These are phyloP conservation scores for Lycocerus yunnanus DNA, from an alignment of 2,888 invertebrate genomes.

Conservation along the genomic window DNA sequence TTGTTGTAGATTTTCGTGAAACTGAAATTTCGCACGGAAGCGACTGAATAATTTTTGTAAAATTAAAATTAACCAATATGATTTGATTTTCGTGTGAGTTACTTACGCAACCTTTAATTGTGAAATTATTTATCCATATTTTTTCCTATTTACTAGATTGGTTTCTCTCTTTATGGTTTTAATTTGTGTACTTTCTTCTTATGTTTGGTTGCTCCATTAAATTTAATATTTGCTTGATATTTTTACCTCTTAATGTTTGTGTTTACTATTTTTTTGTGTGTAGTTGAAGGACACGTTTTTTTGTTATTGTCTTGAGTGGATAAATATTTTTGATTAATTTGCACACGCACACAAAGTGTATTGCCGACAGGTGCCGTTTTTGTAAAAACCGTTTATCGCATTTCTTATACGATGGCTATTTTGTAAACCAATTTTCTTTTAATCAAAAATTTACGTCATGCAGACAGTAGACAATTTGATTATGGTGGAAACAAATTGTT, in stretches of 20 bases:
- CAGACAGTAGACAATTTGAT: neutral
- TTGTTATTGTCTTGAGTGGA: neutral
- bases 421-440: neutral
- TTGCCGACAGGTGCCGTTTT: neutral
- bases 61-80: neutral
- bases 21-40: neutral
- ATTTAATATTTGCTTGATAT: neutral
- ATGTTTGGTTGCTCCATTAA: neutral
- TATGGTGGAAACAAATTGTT: neutral
- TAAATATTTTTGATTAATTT: neutral
- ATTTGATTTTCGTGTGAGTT: neutral
- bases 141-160: neutral
- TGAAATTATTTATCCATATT: neutral
- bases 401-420: neutral
- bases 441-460: neutral
- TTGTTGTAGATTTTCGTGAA: neutral
- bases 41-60: neutral
- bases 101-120: neutral
- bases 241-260: neutral
- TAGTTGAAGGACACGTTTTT: neutral
- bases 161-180: neutral
- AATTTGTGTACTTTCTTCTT: neutral
- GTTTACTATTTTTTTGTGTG: neutral
- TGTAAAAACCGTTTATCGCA: neutral
- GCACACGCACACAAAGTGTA: neutral